phyloP scores from a whole-genome alignment of 2,113 vertebrate genomes.

The Antennarius striatus region DNA sequence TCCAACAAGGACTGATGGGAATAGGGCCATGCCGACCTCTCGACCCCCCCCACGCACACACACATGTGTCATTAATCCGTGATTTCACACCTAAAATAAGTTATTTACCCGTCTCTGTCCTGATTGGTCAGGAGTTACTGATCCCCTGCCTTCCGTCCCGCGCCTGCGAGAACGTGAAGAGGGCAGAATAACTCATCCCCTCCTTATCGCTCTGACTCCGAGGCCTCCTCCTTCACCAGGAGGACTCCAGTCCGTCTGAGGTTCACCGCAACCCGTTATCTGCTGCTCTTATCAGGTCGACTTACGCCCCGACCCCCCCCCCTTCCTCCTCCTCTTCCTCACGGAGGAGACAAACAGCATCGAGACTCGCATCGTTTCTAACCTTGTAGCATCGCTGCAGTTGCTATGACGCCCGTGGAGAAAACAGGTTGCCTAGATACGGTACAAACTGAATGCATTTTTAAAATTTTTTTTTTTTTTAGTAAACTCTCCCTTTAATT shows the following conservation, averaged over 20 bases:
- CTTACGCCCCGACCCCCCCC: slow-evolving; percentile 52
- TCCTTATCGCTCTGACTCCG: slow-evolving; percentile 37
- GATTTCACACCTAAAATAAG: slow-evolving; percentile 12
- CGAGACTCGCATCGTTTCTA: slow-evolving; percentile 10
- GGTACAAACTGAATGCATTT: too few relatives aligned
- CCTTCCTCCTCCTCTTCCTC: slow-evolving; percentile 48
- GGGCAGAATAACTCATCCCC: slow-evolving; percentile 7
- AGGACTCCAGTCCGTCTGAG: slow-evolving; percentile 22
- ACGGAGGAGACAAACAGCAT: slow-evolving; percentile 38
- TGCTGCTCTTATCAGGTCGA: slow-evolving; percentile 51
- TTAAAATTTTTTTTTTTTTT: too few relatives aligned
- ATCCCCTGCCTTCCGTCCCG: slow-evolving; percentile 2
- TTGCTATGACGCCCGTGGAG: too few relatives aligned
- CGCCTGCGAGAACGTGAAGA: slow-evolving; percentile 29
- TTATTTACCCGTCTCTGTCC: neutral
- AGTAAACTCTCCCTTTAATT: too few relatives aligned
- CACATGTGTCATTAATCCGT: neutral
- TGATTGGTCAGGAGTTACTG: neutral
- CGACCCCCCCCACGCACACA: slow-evolving; percentile 33
- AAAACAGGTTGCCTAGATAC: too few relatives aligned
- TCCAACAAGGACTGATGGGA: slow-evolving; percentile 55
- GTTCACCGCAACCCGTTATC: slow-evolving; percentile 60
- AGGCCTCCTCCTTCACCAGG: slow-evolving; percentile 17
- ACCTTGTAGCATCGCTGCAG: too few relatives aligned
- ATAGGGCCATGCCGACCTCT: slow-evolving; percentile 38